Conservation (phyloP, 2,797 vertebrate species). For the Onychomys torridus region DNA sequence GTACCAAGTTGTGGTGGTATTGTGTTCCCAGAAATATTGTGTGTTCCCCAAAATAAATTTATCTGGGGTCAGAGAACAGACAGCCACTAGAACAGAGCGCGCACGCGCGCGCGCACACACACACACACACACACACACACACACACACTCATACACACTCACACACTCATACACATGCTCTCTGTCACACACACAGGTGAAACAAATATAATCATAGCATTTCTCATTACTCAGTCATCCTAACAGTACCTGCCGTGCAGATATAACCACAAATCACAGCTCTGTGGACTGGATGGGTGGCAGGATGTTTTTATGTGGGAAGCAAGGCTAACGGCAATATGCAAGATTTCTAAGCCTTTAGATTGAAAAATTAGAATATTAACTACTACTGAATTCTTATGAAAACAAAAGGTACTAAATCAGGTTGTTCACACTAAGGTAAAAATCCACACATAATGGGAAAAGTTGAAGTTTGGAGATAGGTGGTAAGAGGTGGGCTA, state of each 20-base stretch:
- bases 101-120: no score
- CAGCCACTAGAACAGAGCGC: no score
- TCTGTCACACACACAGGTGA: background rate
- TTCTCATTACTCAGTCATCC: background rate
- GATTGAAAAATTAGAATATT: slow-evolving; percentile 7
- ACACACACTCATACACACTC: background rate
- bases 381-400: background rate
- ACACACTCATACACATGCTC: background rate
- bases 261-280: background rate
- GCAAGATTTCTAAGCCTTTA: background rate
- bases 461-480: background rate
- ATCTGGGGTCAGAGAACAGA: no score
- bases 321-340: background rate
- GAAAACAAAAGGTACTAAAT: background rate
- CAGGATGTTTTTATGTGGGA: background rate
- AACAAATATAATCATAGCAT: background rate
- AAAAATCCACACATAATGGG: background rate
- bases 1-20: no score
- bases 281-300: background rate
- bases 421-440: background rate
- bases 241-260: background rate
- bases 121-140: background rate
- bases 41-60: no score
- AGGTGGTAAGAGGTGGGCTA: background rate
- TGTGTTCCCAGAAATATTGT: no score